These are phyloP conservation scores for Araneus ventricosus DNA, from an alignment of 1,140 invertebrate species.

Conservation along the genomic window DNA sequence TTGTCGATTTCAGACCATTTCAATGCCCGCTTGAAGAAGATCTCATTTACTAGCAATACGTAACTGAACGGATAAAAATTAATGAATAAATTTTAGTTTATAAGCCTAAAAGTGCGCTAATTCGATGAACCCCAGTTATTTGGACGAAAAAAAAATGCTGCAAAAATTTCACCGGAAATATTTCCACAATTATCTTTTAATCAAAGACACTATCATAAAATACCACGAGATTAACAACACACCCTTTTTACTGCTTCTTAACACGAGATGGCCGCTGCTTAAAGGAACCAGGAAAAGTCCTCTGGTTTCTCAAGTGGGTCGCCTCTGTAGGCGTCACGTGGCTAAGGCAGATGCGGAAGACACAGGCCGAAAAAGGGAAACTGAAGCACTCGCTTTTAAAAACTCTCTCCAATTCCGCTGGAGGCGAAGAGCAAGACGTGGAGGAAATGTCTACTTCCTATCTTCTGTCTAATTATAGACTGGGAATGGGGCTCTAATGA, in stretches of 20 bases:
- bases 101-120: no score
- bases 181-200: not conserved
- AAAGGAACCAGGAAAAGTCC: slow-evolving; percentile 32
- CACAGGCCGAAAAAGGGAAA: not conserved
- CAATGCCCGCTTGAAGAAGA: no score
- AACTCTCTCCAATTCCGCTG: not conserved
- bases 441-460: slow-evolving; percentile 38
- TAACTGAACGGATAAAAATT: no score
- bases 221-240: not conserved
- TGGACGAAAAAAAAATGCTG: no score
- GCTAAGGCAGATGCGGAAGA: slow-evolving; percentile 17
- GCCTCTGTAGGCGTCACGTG: slow-evolving; percentile 9
- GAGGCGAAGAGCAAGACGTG: not conserved
- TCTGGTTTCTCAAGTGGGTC: not conserved
- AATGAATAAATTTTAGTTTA: no score
- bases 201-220: not conserved
- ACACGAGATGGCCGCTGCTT: not conserved
- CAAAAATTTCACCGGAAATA: not conserved
- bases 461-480: slow-evolving; percentile 15
- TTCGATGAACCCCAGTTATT: no score
- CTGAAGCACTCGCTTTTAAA: not conserved
- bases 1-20: no score
- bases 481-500: not conserved
- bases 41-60: no score
- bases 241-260: not conserved